These are phyloP conservation scores for Leucophenga maculata DNA, from an alignment of 2,888 invertebrate genomes.

Conservation along the genomic window DNA sequence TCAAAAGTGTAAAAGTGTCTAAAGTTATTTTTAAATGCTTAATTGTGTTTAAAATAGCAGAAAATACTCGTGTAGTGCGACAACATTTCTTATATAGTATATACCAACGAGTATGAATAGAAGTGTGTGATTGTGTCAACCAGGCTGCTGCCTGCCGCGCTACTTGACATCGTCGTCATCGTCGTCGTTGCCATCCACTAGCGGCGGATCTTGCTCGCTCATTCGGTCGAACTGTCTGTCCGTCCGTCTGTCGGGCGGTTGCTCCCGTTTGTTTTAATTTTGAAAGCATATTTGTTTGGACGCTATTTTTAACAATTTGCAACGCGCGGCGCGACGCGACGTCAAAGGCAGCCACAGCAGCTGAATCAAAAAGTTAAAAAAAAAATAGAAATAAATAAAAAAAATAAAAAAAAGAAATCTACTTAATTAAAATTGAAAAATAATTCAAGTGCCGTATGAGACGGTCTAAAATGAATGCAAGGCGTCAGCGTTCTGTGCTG, in stretches of 20 bases:
- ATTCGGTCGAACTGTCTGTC: neutral
- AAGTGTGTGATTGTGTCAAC: neutral
- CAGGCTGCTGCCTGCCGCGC: neutral
- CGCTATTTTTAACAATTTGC: slow-evolving; percentile 56
- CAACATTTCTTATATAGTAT: no score
- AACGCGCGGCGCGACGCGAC: slow-evolving; percentile 51
- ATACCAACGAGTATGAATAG: neutral
- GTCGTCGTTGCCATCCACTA: neutral
- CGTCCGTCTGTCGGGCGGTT: slow-evolving; percentile 14
- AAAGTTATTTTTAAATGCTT: slow-evolving; percentile 8
- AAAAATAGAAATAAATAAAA: slow-evolving; percentile 1
- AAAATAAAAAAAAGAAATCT: neutral
- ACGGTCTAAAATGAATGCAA: slow-evolving; percentile 5
- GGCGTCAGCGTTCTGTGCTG: slow-evolving; percentile 5
- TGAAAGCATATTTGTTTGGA: slow-evolving; percentile 65
- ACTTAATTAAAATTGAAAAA: neutral
- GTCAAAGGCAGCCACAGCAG: neutral
- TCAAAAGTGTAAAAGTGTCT: slow-evolving; percentile 18
- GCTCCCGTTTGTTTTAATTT: slow-evolving; percentile 53
- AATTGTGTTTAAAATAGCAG: no score
- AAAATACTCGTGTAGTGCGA: no score
- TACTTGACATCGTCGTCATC: neutral
- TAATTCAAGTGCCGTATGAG: neutral
- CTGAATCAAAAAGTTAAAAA: slow-evolving; percentile 1
- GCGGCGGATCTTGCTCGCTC: neutral